Evolutionary conservation across 2,888 invertebrate genomes (phyloP).

Genomic region (Calameuta filiformis): DNA sequence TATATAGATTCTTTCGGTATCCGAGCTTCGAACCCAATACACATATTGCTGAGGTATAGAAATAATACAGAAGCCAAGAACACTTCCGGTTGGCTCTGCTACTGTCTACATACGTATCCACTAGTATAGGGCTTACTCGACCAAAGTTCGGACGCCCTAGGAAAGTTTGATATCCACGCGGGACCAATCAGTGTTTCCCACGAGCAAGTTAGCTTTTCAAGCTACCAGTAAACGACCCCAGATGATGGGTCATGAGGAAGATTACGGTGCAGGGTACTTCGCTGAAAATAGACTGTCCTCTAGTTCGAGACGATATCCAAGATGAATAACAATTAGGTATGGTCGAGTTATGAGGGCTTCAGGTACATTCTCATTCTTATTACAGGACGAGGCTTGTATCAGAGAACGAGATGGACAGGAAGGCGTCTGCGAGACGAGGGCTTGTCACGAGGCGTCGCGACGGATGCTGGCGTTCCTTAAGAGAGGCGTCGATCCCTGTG

Average conservation of each 20-base stretch:
- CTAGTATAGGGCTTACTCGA: neutral
- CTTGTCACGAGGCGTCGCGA: slow-evolving; percentile 60
- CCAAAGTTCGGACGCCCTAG: neutral
- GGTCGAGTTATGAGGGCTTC: neutral
- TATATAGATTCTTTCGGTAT: neutral
- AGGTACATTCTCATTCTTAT: slow-evolving; percentile 9
- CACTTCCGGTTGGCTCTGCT: neutral
- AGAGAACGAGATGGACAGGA: slow-evolving; percentile 57
- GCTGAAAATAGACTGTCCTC: neutral
- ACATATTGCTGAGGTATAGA: neutral
- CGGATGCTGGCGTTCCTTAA: slow-evolving; percentile 61
- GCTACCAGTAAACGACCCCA: neutral
- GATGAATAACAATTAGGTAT: neutral
- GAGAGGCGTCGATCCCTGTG: slow-evolving; percentile 64
- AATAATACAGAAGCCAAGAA: neutral
- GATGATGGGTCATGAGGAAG: neutral
- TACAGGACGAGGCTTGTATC: slow-evolving; percentile 63
- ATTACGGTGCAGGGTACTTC: neutral
- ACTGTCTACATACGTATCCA: neutral
- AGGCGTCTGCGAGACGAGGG: slow-evolving; percentile 56
- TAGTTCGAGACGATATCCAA: neutral
- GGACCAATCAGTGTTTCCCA: neutral
- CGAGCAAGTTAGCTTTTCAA: neutral
- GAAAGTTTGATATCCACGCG: neutral
- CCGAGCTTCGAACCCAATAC: neutral